Evolutionary conservation across 2,888 invertebrate species (phyloP), one percentile per base, ranked within the genome.

Genomic region (Calliphora vomitoria): DNA sequence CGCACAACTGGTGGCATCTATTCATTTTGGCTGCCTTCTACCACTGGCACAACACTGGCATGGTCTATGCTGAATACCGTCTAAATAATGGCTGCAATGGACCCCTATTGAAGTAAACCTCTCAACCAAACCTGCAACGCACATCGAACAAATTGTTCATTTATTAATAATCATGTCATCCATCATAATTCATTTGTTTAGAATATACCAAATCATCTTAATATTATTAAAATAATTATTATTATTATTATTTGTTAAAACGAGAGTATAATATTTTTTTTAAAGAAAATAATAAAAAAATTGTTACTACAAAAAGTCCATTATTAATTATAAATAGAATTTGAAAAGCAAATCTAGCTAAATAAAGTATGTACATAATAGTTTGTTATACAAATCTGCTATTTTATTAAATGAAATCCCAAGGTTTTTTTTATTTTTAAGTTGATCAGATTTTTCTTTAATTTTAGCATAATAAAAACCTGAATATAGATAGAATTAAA

Each of bases 1-100:
- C 98, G 50, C 99, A 99, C 94, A 99, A 99, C 92, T 97, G 98
- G 97, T 99, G 99, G 99, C 99, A 99, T 93, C 94, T 98, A 38
- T 95, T 99, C 81, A 97, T 99, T 0, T 96, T 99, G 8, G 95
- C 96, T 0, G 98, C 98, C 0, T 96, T 99, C 69, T 97, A 98
- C 93, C 98, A 98, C 94, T 99, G 99, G 99, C 98, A 99, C 93
- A 97, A 97, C 93, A 93, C 93, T 75, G 93, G 92, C 58, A 80
- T 93, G 62, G 91, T 91, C 55, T 93, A 93, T 82, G 93, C 93
- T 53, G 92, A 93, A 76, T 93, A 92, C 50, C 91, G 93, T 44
- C 81, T 93, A 20, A 92, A 91, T 38, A 92, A 93, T 78, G 90
- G 91, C 31, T 92, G 93, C 89, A 90, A 88, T 86, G 91, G 89